Base-by-base conservation (phyloP, 2,797 vertebrate species). In the Crenichthys baileyi region DNA sequence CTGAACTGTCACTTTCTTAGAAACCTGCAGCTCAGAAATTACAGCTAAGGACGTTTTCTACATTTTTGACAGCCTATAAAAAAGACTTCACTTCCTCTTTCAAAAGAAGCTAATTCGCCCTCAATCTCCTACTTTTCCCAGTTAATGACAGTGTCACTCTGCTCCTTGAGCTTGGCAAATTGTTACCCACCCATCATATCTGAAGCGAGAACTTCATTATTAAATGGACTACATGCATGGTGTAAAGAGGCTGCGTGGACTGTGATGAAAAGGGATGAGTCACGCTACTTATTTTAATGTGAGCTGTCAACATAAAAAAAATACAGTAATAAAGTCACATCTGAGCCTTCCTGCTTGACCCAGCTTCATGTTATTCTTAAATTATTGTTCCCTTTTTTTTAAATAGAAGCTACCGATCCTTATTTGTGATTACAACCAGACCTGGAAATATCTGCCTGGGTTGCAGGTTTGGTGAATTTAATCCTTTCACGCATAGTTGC, bases 171-270 rank as follows among this genome's bases (percentile, higher is more conserved):
- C 76, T 87, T 83, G 83, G 82, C 85, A 88, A 80, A 72, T 77
- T 85, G 86, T 85, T 85, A 88, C 84, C 84, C 83, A 82, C 83
- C 84, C 85, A 77, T 88, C 83, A 71, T 70, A 83, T 83, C 72
- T 76, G 82, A 84, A 84, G 83, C 56, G 5, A 50, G 55, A 87
- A 86, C 83, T 89, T 90, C 87, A 90, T 94, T 92, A 92, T 83
- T 76, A 75, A 86, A 88, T 83, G 80, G 81, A 88, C 85, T 86
- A 39, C 79, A 83, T 81, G 79, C 75, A 87, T 88, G 79, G 89
- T 88, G 85, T 79, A 76, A 80, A 79, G 80, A 63, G 77, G 85
- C 82, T 74, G 79, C 63, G 51, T 75, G 55, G 39, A 76, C 79
- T 83, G 78, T 77, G 75, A 88, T 86, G 80, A 86, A 90, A 26